Evolutionary conservation across 1,140 invertebrate genomes (phyloP), one percentile per base, ranked within the genome.

Genomic region (Nymphalis io): DNA sequence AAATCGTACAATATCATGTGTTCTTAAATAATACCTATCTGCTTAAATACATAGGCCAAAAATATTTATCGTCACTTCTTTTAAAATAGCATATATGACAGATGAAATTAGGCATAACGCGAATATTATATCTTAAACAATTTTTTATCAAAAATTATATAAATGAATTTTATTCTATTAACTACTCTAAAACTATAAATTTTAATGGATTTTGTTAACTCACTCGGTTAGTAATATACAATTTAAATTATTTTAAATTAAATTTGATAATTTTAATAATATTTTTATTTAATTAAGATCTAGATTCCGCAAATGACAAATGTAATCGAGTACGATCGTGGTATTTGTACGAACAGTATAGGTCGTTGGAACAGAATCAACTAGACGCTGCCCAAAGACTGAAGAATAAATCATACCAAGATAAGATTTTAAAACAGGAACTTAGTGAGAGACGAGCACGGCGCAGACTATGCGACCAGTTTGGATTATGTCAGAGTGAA

Each of bases 331-430:
- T 91, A 16, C 78, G 82, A 16, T 91, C 88, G 5, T 91, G 89
- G 89, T 91, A 91, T 60, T 53, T 88, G 39, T 90, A 88, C 61
- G 89, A 91, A 68, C 89, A 91, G 62, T 90, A 80, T 64, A 91
- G 87, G 68, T 82, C 87, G 0, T 70, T 91, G 27, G 86, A 90
- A 70, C 79, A 76, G n/a, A 85, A 82, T 62, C 89, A 91, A 68
- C 62, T 84, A 8, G 80, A 91, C 48, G 88, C 87, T 6, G 80
- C 86, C n/a, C 72, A 77, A 68, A 81, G 68, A 62, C 55, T 91
- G 15, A 85, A 84, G 62, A 77, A 84, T 48, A 82, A 72, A 67
- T 84, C 81, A 0, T 83, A 80, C 40, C 88, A 90, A 70, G 85
- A 89, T 13, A 82, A 65, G 39, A 80, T 90, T 27, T 73, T 91